Percentiles rank a stretch among this genome's conserved stretches.
Evolutionary conservation across 1,140 invertebrate genomes (phyloP).

Genomic region (Cyclargus thomasi): DNA sequence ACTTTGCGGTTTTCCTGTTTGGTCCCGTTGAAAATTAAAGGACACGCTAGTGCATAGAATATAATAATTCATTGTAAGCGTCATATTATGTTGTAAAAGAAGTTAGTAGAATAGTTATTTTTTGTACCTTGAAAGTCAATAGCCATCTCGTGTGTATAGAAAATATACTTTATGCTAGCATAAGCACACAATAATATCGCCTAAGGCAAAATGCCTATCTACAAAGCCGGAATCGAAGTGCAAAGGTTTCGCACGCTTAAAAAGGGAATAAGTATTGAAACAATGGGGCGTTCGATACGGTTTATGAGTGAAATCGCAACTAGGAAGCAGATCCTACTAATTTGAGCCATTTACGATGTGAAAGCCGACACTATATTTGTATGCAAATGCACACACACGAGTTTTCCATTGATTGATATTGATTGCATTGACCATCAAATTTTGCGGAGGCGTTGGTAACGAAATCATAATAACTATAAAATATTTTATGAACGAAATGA

Average conservation of each 20-base stretch:
- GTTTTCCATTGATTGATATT: background rate
- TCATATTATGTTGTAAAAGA: too few relatives aligned
- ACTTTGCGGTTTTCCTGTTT: too few relatives aligned
- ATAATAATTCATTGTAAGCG: too few relatives aligned
- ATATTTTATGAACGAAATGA: too few relatives aligned
- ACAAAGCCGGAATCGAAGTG: conserved; percentile 34
- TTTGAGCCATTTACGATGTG: conserved; percentile 46
- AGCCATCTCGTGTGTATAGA: too few relatives aligned
- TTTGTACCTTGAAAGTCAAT: too few relatives aligned
- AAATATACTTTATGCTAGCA: too few relatives aligned
- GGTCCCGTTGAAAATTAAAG: too few relatives aligned
- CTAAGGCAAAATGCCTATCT: background rate
- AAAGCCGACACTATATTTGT: conserved; percentile 35
- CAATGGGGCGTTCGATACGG: conserved; percentile 45
- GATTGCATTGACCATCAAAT: background rate
- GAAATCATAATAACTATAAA: background rate
- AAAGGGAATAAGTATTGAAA: conserved; percentile 56
- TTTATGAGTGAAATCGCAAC: conserved; percentile 47
- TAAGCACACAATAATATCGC: conserved; percentile 2
- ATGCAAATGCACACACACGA: conserved; percentile 5
- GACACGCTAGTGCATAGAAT: too few relatives aligned
- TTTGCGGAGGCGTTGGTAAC: background rate
- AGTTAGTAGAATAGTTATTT: too few relatives aligned
- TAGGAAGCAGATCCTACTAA: conserved; percentile 39
- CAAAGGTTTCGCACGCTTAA: conserved; percentile 50